Evolutionary conservation across 2,797 vertebrate genomes (phyloP), one percentile per base, ranked within the genome.

Genomic region (Leuciscus waleckii): DNA sequence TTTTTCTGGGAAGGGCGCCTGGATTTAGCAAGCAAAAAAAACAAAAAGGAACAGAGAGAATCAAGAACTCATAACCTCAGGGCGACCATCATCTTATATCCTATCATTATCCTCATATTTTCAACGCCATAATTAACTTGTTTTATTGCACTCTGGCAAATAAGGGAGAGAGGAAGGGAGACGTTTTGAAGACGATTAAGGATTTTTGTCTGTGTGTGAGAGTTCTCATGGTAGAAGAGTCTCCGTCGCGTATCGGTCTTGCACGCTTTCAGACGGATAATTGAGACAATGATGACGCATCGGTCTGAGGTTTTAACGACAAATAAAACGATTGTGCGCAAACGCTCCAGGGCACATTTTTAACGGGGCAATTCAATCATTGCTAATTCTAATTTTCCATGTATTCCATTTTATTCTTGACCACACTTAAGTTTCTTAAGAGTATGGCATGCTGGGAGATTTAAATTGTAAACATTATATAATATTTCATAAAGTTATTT

Each of bases 91-190:
- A 93, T 92, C 94, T 91, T 89, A 73, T 88, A 90, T 93, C 94
- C 94, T 94, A 93, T 96, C 92, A 95, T 95, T 94, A 95, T 93
- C 93, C 94, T 89, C 93, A 93, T 95, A 94, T 93, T 92, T 93
- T 81, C 91, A 91, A 90, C 85, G 90, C 91, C 92, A 86, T 95
- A 94, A 95, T 95, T 95, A 93, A 85, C 85, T 90, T 93, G 88
- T 92, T 94, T 94, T 93, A 94, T 95, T 94, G 92, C 92, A 93
- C 93, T 95, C 71, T 93, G 93, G 94, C 93, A 93, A 95, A 90
- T 90, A 86, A 90, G 90, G 88, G 89, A 81, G 87, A 89, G 80
- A 85, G 89, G 90, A 82, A 91, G 92, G 91, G 74, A 77, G 92
- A 93, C 93, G 93, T 93, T 94, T 94, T 91, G 88, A 92, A 88